A percentile compares a stretch with the other conserved stretches of the same genome.
These are phyloP conservation scores for Leptobrachium ailaonicum DNA, from an alignment of 2,113 vertebrate genomes.

Conservation along the genomic window DNA sequence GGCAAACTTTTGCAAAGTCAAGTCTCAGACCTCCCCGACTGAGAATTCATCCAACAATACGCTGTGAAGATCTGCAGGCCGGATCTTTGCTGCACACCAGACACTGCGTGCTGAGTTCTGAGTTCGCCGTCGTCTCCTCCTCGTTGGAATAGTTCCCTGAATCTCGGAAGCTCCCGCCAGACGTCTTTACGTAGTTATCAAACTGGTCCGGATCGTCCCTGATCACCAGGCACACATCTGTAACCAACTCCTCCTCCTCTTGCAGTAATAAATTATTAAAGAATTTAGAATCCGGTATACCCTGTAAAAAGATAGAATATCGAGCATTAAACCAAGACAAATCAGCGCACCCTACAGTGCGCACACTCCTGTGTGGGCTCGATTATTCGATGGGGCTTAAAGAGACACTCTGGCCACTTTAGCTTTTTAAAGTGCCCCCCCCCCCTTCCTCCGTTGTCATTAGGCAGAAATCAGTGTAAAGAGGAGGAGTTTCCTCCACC, in stretches of 20 bases:
- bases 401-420: too few species aligned
- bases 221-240: constrained; percentile 13
- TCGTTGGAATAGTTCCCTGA: constrained; percentile 30
- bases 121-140: neutral
- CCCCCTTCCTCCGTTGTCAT: too few species aligned
- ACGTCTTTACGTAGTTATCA: neutral
- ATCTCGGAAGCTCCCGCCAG: neutral
- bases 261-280: neutral
- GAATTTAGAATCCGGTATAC: neutral
- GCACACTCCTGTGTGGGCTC: neutral
- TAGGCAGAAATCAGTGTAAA: too few species aligned
- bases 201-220: neutral
- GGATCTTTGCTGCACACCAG: too few species aligned
- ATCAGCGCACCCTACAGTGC: neutral
- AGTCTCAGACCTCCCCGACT: too few species aligned
- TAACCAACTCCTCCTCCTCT: constrained; percentile 5
- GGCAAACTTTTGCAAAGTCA: too few species aligned
- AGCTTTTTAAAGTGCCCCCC: too few species aligned
- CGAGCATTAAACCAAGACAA: neutral
- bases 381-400: too few species aligned
- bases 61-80: too few species aligned
- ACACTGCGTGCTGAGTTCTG: neutral
- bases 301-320: neutral
- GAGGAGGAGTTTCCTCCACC: too few species aligned
- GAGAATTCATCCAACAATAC: too few species aligned